Conservation (phyloP, 2,888 invertebrate species). For the Alentia gelatinosa region DNA sequence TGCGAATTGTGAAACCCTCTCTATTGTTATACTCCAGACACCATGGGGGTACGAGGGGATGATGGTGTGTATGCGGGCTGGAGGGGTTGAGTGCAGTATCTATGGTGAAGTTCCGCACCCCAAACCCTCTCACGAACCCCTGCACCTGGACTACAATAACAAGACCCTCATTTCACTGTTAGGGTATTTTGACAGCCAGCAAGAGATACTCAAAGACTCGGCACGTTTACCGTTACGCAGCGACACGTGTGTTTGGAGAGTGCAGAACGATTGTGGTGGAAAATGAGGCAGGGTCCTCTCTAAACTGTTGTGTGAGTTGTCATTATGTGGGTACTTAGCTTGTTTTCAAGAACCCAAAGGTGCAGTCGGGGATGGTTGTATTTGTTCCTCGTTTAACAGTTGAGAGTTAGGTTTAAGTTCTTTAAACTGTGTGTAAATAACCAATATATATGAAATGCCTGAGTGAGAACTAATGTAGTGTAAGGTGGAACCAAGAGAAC, state of each 20-base stretch:
- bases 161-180: background rate
- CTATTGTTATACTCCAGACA: background rate
- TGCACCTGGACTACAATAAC: conserved; percentile 1
- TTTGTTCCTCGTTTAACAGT: no score
- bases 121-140: background rate
- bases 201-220: background rate
- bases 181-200: background rate
- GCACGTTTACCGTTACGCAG: background rate
- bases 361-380: no score
- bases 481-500: no score
- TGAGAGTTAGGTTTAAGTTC: background rate
- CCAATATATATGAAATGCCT: background rate
- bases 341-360: no score
- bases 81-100: background rate
- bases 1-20: background rate
- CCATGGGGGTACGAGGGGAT: background rate
- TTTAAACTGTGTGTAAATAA: background rate
- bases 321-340: no score
- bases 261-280: no score
- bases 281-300: no score
- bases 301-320: no score
- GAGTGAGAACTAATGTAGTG: background rate
- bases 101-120: background rate
- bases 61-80: background rate
- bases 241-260: no score